phyloP scores from a whole-genome alignment of 2,113 vertebrate genomes.

The Apteryx owenii region DNA sequence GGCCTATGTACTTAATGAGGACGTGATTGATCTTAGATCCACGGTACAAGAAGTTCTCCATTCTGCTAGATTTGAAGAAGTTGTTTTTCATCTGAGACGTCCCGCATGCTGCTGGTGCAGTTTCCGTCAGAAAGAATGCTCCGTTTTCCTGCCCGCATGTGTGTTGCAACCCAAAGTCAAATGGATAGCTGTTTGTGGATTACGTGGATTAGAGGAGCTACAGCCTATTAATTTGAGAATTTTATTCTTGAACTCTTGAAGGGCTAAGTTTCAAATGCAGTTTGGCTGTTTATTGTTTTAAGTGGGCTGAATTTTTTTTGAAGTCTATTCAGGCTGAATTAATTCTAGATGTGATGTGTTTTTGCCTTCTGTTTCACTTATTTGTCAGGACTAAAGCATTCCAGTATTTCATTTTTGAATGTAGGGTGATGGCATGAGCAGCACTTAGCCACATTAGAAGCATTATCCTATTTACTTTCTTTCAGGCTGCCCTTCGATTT shows the following conservation, averaged over 20 bases:
- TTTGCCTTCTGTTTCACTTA: neutral
- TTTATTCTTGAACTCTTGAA: neutral
- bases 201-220: neutral
- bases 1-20: neutral
- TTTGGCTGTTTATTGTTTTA: neutral
- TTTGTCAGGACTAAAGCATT: neutral
- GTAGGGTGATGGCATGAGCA: neutral
- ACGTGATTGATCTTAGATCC: neutral
- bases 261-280: neutral
- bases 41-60: fast-evolving
- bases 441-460: neutral
- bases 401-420: neutral
- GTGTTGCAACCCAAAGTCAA: neutral
- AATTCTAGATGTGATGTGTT: neutral
- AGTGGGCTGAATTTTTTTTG: neutral
- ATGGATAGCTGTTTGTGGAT: neutral
- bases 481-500: neutral
- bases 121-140: neutral
- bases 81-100: fast-evolving
- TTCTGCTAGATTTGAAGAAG: neutral
- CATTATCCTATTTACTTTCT: neutral
- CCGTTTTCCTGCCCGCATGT: neutral
- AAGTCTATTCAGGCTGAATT: neutral
- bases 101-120: fast-evolving
- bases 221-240: neutral